Conservation (phyloP, 2,888 invertebrate genomes). For the Yponomeuta evonymella region DNA sequence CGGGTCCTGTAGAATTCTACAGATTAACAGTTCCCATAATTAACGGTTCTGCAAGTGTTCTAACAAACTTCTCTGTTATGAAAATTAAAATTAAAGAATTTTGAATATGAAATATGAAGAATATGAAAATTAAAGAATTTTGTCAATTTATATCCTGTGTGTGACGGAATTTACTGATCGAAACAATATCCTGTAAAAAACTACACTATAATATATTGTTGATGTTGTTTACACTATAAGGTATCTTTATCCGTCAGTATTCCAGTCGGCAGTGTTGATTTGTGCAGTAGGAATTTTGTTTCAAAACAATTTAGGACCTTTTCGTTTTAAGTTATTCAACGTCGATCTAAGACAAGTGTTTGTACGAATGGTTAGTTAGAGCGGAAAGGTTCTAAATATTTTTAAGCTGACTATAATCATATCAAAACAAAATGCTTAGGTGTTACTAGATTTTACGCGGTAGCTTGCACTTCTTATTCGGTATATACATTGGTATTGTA, state of each 20-base stretch:
- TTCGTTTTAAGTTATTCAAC: neutral
- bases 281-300: neutral
- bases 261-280: neutral
- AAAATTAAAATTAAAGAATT: too few species aligned
- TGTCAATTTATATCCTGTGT: too few species aligned
- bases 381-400: neutral
- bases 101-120: too few species aligned
- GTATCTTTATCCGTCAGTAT: neutral
- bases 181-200: neutral
- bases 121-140: too few species aligned
- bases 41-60: too few species aligned
- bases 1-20: too few species aligned
- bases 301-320: neutral
- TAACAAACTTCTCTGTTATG: too few species aligned
- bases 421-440: conserved; percentile 49
- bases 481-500: neutral
- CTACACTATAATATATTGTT: neutral
- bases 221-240: neutral
- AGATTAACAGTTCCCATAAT: too few species aligned
- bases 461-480: neutral
- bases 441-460: conserved; percentile 28
- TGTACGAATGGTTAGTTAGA: neutral
- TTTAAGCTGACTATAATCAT: conserved; percentile 32
- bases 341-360: too few species aligned
- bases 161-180: too few species aligned